These are phyloP conservation scores for Ganaspis sp. DNA, from an alignment of 1,140 invertebrate genomes.

Conservation along the genomic window DNA sequence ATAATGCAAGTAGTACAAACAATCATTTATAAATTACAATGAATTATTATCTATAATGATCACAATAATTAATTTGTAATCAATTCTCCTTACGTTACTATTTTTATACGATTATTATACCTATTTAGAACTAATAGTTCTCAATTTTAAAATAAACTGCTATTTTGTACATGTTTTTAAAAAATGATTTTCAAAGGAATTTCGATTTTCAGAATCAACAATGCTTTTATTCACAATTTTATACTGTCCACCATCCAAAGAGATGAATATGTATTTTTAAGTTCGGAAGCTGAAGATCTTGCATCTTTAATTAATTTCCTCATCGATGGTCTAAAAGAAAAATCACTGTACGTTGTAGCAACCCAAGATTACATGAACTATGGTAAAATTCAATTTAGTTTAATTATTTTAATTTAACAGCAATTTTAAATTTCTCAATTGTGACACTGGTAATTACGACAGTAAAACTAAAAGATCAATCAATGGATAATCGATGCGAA, in stretches of 20 bases:
- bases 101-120: too few relatives aligned
- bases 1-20: too few relatives aligned
- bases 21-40: too few relatives aligned
- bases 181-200: not conserved
- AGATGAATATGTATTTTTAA: slow-evolving; percentile 94
- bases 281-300: slow-evolving; percentile 92
- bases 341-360: slow-evolving; percentile 90
- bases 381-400: slow-evolving; percentile 60
- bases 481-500: too few relatives aligned
- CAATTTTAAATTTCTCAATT: too few relatives aligned
- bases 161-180: too few relatives aligned
- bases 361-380: slow-evolving; percentile 84
- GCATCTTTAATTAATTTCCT: slow-evolving; percentile 89
- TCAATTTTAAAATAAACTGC: too few relatives aligned
- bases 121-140: too few relatives aligned
- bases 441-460: too few relatives aligned
- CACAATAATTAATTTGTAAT: slow-evolving; percentile 9
- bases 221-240: slow-evolving; percentile 80
- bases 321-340: slow-evolving; percentile 90
- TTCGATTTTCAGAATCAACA: slow-evolving; percentile 69
- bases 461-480: too few relatives aligned
- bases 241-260: slow-evolving; percentile 88
- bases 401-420: slow-evolving; percentile 8
- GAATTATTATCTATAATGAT: too few relatives aligned
- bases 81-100: too few relatives aligned